These are phyloP conservation scores for Neolamprologus brichardi DNA, from an alignment of 2,113 vertebrate genomes.

Conservation along the genomic window DNA sequence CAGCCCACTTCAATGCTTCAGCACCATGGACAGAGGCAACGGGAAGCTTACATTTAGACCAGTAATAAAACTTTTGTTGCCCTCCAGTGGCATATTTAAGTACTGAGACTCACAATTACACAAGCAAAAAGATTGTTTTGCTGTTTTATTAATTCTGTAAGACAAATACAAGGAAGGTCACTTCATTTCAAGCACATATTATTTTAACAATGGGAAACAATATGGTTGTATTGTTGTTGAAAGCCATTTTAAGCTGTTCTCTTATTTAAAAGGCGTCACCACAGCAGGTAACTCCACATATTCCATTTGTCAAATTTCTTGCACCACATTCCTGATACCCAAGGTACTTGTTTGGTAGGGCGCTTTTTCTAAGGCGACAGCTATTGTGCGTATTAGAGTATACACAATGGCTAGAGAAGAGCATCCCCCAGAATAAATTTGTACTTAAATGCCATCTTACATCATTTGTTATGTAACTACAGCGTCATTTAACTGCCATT, in stretches of 20 bases:
- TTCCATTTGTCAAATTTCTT: neutral
- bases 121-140: rapidly evolving
- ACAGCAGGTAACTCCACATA: neutral
- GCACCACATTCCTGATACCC: neutral
- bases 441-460: neutral
- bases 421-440: neutral
- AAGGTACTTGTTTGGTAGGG: neutral
- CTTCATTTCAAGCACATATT: neutral
- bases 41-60: rapidly evolving
- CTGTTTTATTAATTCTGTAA: neutral
- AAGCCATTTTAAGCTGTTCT: neutral
- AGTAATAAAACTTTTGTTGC: neutral
- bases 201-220: neutral
- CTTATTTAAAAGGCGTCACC: neutral
- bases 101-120: neutral
- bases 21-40: neutral
- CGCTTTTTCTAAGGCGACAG: rapidly evolving
- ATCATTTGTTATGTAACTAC: neutral
- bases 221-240: rapidly evolving
- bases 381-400: neutral
- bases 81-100: neutral
- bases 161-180: neutral
- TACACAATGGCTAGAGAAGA: neutral
- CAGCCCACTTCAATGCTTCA: rapidly evolving
- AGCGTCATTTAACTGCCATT: neutral